A percentile compares a stretch with the other conserved stretches of the same genome.
phyloP scores from a whole-genome alignment of 2,888 invertebrate species.

The Diaperis boleti region DNA sequence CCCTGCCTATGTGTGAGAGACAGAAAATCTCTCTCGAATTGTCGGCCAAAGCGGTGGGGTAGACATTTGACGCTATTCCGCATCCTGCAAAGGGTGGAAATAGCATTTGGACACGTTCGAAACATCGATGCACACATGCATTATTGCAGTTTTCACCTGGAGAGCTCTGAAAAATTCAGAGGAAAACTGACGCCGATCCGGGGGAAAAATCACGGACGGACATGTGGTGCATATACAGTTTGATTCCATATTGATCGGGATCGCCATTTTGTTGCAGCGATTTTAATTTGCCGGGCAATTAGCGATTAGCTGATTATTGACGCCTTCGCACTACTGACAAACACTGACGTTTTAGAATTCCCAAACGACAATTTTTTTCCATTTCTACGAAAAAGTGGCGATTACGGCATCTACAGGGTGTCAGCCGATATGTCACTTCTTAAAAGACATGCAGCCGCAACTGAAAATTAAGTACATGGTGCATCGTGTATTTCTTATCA shows the following conservation, averaged over 20 bases:
- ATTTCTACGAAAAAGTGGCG: too few species aligned
- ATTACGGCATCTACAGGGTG: too few species aligned
- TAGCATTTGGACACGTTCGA: conserved; percentile 38
- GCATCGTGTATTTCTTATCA: too few species aligned
- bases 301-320: neutral
- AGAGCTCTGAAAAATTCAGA: conserved; percentile 14
- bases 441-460: too few species aligned
- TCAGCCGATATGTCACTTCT: too few species aligned
- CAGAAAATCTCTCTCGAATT: conserved; percentile 44
- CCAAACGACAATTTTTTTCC: too few species aligned
- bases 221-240: too few species aligned
- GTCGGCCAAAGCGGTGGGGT: conserved; percentile 37
- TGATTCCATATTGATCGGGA: too few species aligned
- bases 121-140: conserved; percentile 31
- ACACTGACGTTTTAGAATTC: too few species aligned
- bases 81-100: conserved; percentile 31
- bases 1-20: conserved; percentile 54
- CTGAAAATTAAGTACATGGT: too few species aligned
- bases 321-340: too few species aligned
- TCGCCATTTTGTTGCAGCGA: conserved; percentile 8
- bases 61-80: conserved; percentile 42
- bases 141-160: conserved; percentile 26
- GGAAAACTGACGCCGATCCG: neutral
- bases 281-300: neutral
- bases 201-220: conserved; percentile 3